These are phyloP conservation scores for Hyperoodon ampullatus DNA, from an alignment of 2,113 vertebrate genomes.

Conservation along the genomic window DNA sequence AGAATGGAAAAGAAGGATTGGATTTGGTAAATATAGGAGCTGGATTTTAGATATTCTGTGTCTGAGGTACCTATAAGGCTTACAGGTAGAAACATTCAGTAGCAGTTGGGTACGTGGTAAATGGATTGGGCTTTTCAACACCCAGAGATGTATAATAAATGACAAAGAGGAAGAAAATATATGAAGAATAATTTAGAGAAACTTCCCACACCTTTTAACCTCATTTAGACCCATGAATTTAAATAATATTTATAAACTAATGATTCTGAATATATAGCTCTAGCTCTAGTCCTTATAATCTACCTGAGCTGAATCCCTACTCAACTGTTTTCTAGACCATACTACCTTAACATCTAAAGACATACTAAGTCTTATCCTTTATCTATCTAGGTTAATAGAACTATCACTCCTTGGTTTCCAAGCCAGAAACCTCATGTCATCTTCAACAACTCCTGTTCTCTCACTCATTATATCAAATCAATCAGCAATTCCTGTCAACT, in stretches of 20 bases:
- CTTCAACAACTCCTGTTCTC: not conserved
- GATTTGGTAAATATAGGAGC: not conserved
- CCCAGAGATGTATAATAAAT: not conserved
- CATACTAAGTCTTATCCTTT: not conserved
- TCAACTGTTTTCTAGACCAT: not conserved
- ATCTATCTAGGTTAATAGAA: not conserved
- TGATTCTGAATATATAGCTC: not conserved
- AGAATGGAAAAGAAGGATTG: not conserved
- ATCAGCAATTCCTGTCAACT: not conserved
- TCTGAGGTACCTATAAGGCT: not conserved
- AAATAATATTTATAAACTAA: not conserved
- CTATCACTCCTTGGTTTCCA: not conserved
- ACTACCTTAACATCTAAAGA: not conserved
- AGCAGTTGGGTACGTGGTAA: not conserved
- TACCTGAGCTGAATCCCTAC: not conserved
- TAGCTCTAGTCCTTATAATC: not conserved
- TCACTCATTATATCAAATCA: not conserved
- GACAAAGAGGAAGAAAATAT: not conserved
- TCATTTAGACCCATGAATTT: not conserved
- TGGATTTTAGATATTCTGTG: not conserved
- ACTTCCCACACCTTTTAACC: not conserved
- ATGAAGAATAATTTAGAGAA: not conserved
- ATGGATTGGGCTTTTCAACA: not conserved
- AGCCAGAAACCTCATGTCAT: not conserved
- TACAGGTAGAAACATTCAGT: not conserved